phyloP scores from a whole-genome alignment of 1,140 invertebrate species.

The Stratiolaelaps scimitus region DNA sequence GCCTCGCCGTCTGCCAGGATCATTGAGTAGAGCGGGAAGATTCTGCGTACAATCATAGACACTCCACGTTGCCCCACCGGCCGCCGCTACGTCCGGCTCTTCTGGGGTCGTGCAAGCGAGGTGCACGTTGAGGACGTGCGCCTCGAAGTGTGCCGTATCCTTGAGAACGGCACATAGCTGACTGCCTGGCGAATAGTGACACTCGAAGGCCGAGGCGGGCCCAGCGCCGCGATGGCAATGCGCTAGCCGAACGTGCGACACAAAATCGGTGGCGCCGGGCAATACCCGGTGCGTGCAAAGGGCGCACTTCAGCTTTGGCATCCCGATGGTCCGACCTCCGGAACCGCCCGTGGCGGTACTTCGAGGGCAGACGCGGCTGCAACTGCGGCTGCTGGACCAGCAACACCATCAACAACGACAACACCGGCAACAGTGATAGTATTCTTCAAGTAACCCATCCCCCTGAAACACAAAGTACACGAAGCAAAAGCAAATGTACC shows the following conservation, averaged over 20 bases:
- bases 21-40: constrained; percentile 86
- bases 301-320: constrained; percentile 27
- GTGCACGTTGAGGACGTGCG: constrained; percentile 26
- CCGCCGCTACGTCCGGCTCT: neutral
- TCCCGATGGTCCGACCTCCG: neutral
- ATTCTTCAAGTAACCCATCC: no score
- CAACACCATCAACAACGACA: no score
- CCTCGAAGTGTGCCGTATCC: constrained; percentile 24
- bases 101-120: constrained; percentile 18
- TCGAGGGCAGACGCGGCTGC: no score
- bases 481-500: no score
- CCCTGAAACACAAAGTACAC: no score
- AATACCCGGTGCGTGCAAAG: constrained; percentile 17
- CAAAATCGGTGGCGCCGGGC: neutral
- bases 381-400: no score
- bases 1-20: constrained; percentile 64
- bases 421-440: no score
- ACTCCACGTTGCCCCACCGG: constrained; percentile 45
- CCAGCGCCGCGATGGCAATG: constrained; percentile 9
- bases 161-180: constrained; percentile 16
- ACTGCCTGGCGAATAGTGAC: constrained; percentile 28
- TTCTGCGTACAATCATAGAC: constrained; percentile 64
- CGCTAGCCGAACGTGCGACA: constrained; percentile 3
- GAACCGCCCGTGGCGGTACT: no score
- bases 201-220: constrained; percentile 15